These are phyloP conservation scores for Australoheros scitulus DNA, from an alignment of 2,113 vertebrate species.

Conservation along the genomic window DNA sequence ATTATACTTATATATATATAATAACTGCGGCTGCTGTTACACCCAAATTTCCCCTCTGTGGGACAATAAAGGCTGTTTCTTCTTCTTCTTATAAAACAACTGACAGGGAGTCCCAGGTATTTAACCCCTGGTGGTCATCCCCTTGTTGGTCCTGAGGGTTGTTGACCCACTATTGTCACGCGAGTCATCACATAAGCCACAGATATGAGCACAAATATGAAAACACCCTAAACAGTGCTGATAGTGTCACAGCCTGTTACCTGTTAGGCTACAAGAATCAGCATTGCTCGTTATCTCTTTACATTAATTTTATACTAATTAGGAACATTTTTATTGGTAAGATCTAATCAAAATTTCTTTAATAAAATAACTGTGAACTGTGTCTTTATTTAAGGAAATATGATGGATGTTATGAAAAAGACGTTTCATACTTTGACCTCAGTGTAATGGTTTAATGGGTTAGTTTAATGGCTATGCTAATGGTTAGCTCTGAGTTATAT, in stretches of 20 bases:
- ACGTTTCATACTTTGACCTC: too few species aligned
- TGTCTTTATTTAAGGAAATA: neutral
- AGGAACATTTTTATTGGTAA: neutral
- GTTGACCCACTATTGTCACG: neutral
- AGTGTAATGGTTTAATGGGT: too few species aligned
- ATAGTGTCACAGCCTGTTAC: neutral
- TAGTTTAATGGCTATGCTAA: neutral
- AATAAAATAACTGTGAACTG: neutral
- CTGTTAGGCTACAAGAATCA: neutral
- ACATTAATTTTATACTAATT: neutral
- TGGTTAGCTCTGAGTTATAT: neutral
- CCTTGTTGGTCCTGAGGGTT: neutral
- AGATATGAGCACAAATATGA: neutral
- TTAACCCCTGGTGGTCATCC: neutral
- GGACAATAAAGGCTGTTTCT: too few species aligned
- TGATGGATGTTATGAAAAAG: neutral
- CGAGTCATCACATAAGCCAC: too few species aligned
- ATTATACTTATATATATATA: too few species aligned
- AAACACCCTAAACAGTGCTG: accelerated
- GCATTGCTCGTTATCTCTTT: neutral
- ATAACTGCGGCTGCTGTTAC: too few species aligned
- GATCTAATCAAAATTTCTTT: neutral
- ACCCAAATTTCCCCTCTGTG: too few species aligned
- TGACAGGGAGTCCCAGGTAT: neutral
- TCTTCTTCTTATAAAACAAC: neutral